Evolutionary conservation across 1,140 invertebrate genomes (phyloP).

Genomic region (Sycophila sp.): DNA sequence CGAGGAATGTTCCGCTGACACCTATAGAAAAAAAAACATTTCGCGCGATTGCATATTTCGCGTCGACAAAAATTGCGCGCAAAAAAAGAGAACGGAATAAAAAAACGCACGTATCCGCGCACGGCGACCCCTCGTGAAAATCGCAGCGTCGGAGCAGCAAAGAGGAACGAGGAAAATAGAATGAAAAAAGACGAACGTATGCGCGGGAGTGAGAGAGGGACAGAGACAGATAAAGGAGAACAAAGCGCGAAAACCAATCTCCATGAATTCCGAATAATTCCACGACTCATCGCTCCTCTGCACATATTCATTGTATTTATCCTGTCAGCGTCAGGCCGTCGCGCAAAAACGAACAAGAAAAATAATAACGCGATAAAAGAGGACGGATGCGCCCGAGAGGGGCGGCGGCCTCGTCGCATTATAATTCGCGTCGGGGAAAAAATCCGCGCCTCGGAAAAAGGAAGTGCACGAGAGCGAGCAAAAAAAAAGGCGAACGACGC

Average conservation of each 20-base stretch:
- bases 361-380: constrained; percentile 19
- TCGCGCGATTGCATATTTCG: not conserved
- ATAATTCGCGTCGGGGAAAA: constrained; percentile 19
- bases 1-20: no score
- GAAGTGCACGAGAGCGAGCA: no score
- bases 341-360: constrained; percentile 8
- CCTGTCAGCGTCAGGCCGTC: constrained; percentile 25
- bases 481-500: no score
- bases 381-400: no score
- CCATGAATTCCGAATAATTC: constrained; percentile 37
- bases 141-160: not conserved
- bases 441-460: constrained; percentile 11
- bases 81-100: no score
- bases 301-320: constrained; percentile 36
- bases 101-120: no score
- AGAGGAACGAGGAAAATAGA: not conserved
- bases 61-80: not conserved
- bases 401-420: no score
- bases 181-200: not conserved
- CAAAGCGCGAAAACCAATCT: constrained; percentile 35
- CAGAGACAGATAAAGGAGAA: no score
- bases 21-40: not conserved
- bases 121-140: not conserved
- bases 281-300: constrained; percentile 32
- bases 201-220: no score